Conservation (phyloP, 2,113 vertebrate species). For the Anolis carolinensis region DNA sequence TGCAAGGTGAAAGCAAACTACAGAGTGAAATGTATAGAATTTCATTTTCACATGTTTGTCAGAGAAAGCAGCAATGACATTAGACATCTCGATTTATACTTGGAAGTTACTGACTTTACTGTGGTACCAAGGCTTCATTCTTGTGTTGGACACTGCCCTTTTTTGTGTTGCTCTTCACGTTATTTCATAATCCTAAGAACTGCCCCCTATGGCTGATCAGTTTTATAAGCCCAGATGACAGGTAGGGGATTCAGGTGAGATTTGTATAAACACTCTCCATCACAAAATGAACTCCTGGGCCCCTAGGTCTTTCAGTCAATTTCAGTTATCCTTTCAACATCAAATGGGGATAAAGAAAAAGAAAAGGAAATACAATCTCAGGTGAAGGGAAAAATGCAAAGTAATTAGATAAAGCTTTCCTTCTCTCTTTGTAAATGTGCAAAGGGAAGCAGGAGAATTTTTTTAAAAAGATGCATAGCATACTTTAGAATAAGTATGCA, state of each 20-base stretch:
- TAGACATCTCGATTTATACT: neutral
- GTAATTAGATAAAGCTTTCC: neutral
- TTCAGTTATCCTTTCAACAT: no score
- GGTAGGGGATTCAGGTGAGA: no score
- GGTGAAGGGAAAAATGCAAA: no score
- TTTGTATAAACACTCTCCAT: no score
- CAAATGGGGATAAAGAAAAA: no score
- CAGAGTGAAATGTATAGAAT: neutral
- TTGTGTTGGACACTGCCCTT: neutral
- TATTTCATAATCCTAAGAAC: neutral
- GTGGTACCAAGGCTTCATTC: neutral
- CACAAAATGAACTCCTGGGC: no score
- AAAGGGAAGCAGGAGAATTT: neutral
- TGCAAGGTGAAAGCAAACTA: constrained; percentile 1
- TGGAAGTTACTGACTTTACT: neutral
- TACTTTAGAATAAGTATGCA: neutral
- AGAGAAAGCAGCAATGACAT: neutral
- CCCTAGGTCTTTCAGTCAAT: no score
- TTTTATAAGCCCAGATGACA: neutral
- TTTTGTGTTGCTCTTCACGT: neutral
- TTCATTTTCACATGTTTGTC: neutral
- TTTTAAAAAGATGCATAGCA: neutral
- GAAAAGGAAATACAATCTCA: neutral
- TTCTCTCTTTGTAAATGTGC: neutral
- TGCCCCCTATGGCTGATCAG: neutral